Conservation (phyloP, 1,140 invertebrate species). For the Drosophila insularis region DNA sequence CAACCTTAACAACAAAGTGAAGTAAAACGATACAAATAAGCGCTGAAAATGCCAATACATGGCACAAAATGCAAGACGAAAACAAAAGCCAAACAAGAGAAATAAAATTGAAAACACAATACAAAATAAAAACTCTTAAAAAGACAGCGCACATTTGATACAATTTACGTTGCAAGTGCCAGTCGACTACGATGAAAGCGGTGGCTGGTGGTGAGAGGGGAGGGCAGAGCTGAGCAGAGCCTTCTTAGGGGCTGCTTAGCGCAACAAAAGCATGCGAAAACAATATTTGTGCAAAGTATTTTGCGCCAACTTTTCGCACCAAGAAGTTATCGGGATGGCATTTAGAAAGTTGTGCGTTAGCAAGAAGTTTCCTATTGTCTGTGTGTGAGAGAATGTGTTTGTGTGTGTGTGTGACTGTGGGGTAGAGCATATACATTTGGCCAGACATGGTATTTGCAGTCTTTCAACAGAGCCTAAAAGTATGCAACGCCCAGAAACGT, state of each 20-base stretch:
- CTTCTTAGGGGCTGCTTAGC: constrained; percentile 66
- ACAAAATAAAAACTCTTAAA: constrained; percentile 67
- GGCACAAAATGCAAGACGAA: constrained; percentile 53
- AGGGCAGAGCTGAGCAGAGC: constrained; percentile 26
- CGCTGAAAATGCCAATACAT: constrained; percentile 77
- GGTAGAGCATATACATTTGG: not conserved
- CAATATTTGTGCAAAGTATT: constrained; percentile 79
- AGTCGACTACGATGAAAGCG: not conserved
- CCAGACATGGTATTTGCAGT: constrained; percentile 15
- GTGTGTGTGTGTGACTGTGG: not conserved
- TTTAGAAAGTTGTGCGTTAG: constrained; percentile 68
- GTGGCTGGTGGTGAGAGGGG: not conserved
- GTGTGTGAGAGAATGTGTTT: not conserved
- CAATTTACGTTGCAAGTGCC: constrained; percentile 67
- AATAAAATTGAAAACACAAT: constrained; percentile 37
- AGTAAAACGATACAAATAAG: constrained; percentile 78
- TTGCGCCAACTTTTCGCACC: constrained; percentile 75
- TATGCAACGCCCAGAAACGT: constrained; percentile 38
- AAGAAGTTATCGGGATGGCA: constrained; percentile 75
- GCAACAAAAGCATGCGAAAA: constrained; percentile 76
- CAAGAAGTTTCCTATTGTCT: constrained; percentile 55
- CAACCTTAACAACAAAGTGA: constrained; percentile 70
- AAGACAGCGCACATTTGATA: constrained; percentile 62
- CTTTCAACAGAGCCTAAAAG: constrained; percentile 51
- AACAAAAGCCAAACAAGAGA: constrained; percentile 36